A percentile compares a stretch with the other conserved stretches of the same genome.
Conservation (phyloP, 2,113 vertebrate species). For the Alligator mississippiensis region DNA sequence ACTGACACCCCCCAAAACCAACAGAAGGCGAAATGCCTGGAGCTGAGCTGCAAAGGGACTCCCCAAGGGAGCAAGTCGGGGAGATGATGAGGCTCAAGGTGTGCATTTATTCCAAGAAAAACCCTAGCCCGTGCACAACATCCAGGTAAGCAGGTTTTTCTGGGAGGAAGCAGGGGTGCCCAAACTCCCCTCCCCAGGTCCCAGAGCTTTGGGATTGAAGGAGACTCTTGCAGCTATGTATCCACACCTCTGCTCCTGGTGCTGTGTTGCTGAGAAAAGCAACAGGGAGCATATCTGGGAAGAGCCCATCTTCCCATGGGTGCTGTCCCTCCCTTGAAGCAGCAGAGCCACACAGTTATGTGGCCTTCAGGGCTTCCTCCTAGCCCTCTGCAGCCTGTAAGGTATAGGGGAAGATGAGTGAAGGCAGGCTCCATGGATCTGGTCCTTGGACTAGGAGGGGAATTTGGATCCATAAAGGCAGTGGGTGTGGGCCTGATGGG, state of each 20-base stretch:
- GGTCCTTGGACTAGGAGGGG: neutral
- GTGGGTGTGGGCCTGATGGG: neutral
- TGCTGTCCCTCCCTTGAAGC: neutral
- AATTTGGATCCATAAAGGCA: neutral
- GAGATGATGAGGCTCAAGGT: fast-evolving
- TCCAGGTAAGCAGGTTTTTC: neutral
- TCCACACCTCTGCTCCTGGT: neutral
- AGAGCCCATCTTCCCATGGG: neutral
- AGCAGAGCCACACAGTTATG: neutral
- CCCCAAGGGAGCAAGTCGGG: neutral
- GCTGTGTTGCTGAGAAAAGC: neutral
- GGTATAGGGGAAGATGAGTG: neutral
- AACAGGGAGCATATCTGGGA: neutral
- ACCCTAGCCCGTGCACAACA: neutral
- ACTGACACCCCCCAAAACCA: neutral
- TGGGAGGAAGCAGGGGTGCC: neutral
- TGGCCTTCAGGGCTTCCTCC: neutral
- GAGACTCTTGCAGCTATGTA: neutral
- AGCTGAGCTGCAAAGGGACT: neutral
- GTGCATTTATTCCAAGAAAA: neutral
- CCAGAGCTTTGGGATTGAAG: neutral
- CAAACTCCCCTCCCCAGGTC: neutral
- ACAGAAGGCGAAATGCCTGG: neutral
- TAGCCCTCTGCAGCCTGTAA: neutral
- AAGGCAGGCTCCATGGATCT: neutral